Base-by-base conservation (phyloP, 2,888 invertebrate genomes). In the Cephus nigrinus region DNA sequence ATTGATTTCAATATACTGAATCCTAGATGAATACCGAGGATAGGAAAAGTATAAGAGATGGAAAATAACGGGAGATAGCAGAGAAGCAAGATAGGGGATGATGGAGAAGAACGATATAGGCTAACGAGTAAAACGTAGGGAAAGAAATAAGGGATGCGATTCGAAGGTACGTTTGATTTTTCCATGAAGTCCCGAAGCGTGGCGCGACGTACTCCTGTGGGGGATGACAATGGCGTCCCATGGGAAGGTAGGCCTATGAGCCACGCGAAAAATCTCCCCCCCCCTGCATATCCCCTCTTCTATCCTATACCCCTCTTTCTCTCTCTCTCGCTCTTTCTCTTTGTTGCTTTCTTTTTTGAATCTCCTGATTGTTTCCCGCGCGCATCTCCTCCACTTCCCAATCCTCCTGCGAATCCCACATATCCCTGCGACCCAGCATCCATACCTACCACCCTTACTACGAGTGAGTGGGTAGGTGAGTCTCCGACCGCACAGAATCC, bases 401-500 rank as follows among this genome's bases (percentile, higher is more conserved):
- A 82, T 84, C 79, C 80, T 82, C 82, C 82, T 83, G 4, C 79
- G 77, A 78, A 78, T 78, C 79, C 79, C 80, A 80, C 83, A 78
- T 80, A 79, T 79, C 80, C 80, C 40, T 40, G 15, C 40, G 40
- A 40, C 40, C 40, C 40, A 40, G 40, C 40, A 34, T 74, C 73
- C 34, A 72, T 33, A 33, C 75, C 79, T 77, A 76, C 74, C 78
- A 78, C 73, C 76, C 76, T 77, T 78, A 76, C 78, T 76, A 78
- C 79, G 80, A 93, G 92, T 85, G 84, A 84, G 72, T 36, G 76
- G 76, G 82, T 84, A 82, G 79, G 72, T 86, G 86, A 85, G 92
- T 92, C 92, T 92, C 92, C 92, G 92, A 93, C 93, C 93, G 92
- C 92, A 92, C 93, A 92, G 92, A 92, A 93, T 92, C 92, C 92